Base-by-base conservation (phyloP, 2,888 invertebrate genomes). In the Eledona agricola region DNA sequence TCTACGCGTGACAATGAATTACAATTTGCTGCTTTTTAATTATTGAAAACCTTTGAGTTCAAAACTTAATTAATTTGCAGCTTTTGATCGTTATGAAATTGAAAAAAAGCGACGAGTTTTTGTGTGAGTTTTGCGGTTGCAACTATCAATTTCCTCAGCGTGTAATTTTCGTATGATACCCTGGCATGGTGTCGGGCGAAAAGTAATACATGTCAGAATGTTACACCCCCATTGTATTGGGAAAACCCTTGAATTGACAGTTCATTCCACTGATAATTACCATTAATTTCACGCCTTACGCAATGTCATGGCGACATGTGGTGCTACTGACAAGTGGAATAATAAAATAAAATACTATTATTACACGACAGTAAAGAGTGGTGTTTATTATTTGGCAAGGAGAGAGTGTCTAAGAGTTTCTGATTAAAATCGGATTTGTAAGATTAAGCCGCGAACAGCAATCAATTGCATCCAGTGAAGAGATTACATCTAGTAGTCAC, bases 11-110 rank as follows among this genome's bases (percentile, higher is more conserved):
- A 72, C 73, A 73, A 73, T 75, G 74, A 74, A 70, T 75, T 74
- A 72, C 70, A 69, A 72, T 73, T 72, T 75, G 66, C 71, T 69
- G 69, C 71, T 70, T 74, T 75, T 76, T 75, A 76, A 76, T 76
- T 76, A 76, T 72, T 63, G 66, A 57, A 68, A 75, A 71, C 72
- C 73, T 74, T 74, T 73, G 72, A 73, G 65, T 61, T 34, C 17
- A 35, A 22, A 25, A 55, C 37, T 65, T 65, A 65, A 65, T 69
- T 65, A 63, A 62, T 61, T 63, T 43, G 34, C 10, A 32, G 15
- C 25, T 40, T 40, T 40, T 26, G 28, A 40, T 40, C 17, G 15
- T 25, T 25, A 6, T 23, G 15, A 13, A 35, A 26, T 40, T 28
- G 9, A 10, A 49, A 31, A 29, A 40, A 50, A 50, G 15, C 17